These are phyloP conservation scores for Noctilio leporinus DNA, from an alignment of 2,113 vertebrate genomes.

Conservation along the genomic window DNA sequence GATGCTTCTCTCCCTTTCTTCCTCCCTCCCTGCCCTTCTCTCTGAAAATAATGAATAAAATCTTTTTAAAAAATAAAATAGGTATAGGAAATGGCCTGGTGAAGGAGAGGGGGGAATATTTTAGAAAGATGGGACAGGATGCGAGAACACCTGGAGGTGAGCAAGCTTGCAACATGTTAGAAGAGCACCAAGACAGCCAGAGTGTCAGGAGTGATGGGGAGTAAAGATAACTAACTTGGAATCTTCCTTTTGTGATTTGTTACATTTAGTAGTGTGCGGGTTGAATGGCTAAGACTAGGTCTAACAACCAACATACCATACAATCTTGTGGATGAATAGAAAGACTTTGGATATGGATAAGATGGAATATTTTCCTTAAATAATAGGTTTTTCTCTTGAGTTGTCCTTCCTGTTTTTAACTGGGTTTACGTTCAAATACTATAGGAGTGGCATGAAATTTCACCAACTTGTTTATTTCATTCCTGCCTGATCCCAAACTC, in stretches of 20 bases:
- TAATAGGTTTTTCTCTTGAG: not conserved
- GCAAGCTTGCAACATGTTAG: not conserved
- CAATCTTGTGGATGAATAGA: not conserved
- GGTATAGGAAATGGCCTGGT: not conserved
- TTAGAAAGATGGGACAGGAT: not conserved
- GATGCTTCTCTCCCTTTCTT: too few species aligned
- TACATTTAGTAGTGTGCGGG: not conserved
- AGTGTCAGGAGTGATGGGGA: rapidly evolving
- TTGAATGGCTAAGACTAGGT: not conserved
- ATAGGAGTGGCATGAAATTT: not conserved
- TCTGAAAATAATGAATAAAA: too few species aligned
- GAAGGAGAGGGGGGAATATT: not conserved
- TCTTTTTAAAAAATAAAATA: too few species aligned
- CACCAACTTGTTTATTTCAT: not conserved
- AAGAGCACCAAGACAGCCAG: not conserved
- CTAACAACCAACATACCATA: not conserved
- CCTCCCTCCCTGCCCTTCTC: too few species aligned
- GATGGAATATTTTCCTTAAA: slow-evolving; percentile 16
- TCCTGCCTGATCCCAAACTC: not conserved
- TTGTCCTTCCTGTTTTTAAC: not conserved
- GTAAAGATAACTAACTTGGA: not conserved
- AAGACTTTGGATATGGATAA: not conserved
- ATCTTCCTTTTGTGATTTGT: not conserved
- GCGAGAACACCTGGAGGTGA: not conserved
- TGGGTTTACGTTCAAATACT: not conserved